phyloP scores from a whole-genome alignment of 2,888 invertebrate genomes.

The Apamea monoglypha region DNA sequence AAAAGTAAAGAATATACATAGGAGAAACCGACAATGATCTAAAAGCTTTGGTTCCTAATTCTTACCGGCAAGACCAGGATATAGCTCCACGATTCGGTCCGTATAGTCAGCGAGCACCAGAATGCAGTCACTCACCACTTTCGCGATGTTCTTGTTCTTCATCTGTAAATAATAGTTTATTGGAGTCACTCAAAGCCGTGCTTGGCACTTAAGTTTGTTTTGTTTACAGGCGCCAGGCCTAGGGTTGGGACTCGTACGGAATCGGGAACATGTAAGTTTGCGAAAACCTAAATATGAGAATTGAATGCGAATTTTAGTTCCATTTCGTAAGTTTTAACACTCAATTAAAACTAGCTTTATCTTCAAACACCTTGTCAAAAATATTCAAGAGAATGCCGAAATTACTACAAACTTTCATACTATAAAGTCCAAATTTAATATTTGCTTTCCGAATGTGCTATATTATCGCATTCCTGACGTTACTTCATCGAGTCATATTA shows the following conservation, averaged over 20 bases:
- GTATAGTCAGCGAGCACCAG: conserved; percentile 95
- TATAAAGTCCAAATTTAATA: not conserved
- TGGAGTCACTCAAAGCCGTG: not conserved
- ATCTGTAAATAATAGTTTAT: conserved; percentile 89
- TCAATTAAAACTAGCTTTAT: not conserved
- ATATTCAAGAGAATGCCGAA: no score
- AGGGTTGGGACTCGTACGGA: not conserved
- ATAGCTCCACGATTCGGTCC: conserved; percentile 91
- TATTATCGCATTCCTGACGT: conserved; percentile 8
- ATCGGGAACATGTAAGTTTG: not conserved
- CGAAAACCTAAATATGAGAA: not conserved
- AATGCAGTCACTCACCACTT: conserved; percentile 95
- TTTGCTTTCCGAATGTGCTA: not conserved
- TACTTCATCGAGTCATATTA: conserved; percentile 11
- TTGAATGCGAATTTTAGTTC: not conserved
- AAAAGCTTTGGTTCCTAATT: conserved; percentile 56
- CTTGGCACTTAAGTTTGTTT: not conserved
- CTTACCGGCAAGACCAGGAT: conserved; percentile 93
- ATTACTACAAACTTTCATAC: not conserved
- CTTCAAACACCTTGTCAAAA: not conserved
- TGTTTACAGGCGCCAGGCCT: not conserved
- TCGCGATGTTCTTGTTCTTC: conserved; percentile 94
- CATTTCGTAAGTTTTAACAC: not conserved
- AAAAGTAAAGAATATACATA: not conserved
- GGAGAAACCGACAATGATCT: not conserved